Evolutionary conservation across 2,113 vertebrate genomes (phyloP).

Genomic region (Centrocercus urophasianus): DNA sequence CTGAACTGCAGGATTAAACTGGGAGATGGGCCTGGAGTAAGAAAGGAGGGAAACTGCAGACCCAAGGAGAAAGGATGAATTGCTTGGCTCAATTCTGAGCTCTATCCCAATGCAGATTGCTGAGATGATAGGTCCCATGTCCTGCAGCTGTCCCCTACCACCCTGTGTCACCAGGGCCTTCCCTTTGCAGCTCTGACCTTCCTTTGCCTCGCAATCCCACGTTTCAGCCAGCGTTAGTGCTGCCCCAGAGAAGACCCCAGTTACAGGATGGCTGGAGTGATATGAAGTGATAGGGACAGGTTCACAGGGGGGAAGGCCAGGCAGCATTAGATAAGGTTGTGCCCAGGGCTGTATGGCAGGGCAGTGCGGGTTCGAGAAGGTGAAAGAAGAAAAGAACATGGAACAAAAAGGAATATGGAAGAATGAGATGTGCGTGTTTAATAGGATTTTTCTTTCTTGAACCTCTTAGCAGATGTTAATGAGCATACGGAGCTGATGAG

Average conservation of each 20-base stretch:
- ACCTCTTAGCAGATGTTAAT: slow-evolving; percentile 62
- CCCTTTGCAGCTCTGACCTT: background rate
- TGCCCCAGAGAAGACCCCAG: background rate
- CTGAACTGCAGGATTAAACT: background rate
- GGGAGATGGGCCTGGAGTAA: background rate
- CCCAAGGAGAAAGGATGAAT: background rate
- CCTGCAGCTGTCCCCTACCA: rapidly evolving
- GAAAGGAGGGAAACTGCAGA: background rate
- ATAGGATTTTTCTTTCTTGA: slow-evolving; percentile 65
- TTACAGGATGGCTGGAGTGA: background rate
- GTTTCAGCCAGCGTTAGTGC: background rate
- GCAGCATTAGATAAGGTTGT: background rate
- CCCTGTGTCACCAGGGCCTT: background rate
- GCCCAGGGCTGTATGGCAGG: background rate
- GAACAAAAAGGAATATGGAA: slow-evolving; percentile 12
- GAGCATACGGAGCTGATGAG: slow-evolving; percentile 58
- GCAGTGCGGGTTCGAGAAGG: background rate
- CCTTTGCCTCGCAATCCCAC: background rate
- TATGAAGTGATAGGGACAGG: background rate
- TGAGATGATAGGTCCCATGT: background rate
- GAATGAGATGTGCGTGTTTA: slow-evolving; percentile 49
- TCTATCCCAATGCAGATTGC: background rate
- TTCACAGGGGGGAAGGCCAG: background rate
- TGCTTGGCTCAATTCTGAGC: background rate
- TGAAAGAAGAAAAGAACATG: background rate